Evolutionary conservation across 1,140 invertebrate genomes (phyloP).

Genomic region (Papilio machaon): DNA sequence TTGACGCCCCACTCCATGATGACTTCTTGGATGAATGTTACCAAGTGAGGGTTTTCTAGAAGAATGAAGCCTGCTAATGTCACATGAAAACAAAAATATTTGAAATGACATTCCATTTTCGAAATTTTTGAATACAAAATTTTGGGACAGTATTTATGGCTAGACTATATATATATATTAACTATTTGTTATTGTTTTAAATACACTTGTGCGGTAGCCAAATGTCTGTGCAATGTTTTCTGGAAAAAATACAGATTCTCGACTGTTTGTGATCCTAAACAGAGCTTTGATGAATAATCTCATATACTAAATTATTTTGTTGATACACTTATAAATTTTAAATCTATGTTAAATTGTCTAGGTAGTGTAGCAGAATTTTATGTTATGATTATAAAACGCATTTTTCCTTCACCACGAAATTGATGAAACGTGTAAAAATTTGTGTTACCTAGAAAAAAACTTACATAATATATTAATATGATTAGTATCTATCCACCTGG

Average conservation of each 20-base stretch:
- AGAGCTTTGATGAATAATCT: slow-evolving; percentile 16
- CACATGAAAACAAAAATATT: too few relatives aligned
- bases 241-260: neutral
- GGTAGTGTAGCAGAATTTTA: neutral
- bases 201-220: neutral
- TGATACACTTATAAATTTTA: neutral
- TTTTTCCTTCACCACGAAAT: neutral
- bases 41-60: too few relatives aligned
- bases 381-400: neutral
- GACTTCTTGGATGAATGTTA: too few relatives aligned
- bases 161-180: too few relatives aligned
- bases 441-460: neutral
- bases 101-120: too few relatives aligned
- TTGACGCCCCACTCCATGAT: too few relatives aligned
- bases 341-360: neutral
- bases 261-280: neutral
- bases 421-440: neutral
- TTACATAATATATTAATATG: too few relatives aligned
- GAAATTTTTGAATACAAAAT: too few relatives aligned
- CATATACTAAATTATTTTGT: neutral
- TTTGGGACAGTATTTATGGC: too few relatives aligned
- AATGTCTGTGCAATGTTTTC: slow-evolving; percentile 13
- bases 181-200: slow-evolving; percentile 19
- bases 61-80: too few relatives aligned
- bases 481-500: too few relatives aligned